These are phyloP conservation scores for Tuta absoluta DNA, from an alignment of 2,888 invertebrate species.

Conservation along the genomic window DNA sequence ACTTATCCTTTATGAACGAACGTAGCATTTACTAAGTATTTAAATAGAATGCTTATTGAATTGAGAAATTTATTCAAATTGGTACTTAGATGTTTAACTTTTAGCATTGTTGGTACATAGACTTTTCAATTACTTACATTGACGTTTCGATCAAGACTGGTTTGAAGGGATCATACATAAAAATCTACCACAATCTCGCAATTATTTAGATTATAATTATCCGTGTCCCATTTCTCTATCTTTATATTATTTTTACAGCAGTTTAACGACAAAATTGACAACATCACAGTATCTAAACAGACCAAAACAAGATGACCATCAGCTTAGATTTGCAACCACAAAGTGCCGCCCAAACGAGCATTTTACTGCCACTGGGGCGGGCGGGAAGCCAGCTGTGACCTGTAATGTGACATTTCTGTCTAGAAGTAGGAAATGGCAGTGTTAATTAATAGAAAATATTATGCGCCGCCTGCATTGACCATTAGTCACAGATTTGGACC, in stretches of 20 bases:
- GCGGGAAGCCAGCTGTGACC: conserved; percentile 16
- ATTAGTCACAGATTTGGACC: conserved; percentile 1
- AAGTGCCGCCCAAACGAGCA: conserved; percentile 6
- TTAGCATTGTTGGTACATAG: too few species aligned
- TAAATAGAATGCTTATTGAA: too few species aligned
- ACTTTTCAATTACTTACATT: too few species aligned
- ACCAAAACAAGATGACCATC: background rate
- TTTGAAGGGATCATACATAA: too few species aligned
- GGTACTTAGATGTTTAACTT: too few species aligned
- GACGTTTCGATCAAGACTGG: too few species aligned
- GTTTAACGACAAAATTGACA: background rate
- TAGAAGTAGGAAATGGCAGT: background rate
- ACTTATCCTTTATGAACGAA: background rate
- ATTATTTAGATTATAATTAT: too few species aligned
- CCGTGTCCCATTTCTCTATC: background rate
- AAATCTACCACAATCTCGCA: too few species aligned
- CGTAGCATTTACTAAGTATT: too few species aligned
- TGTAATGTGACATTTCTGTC: background rate
- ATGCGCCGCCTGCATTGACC: background rate
- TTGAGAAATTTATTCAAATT: too few species aligned
- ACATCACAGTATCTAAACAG: background rate
- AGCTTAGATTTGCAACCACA: conserved; percentile 5
- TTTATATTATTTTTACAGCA: background rate
- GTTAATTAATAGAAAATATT: background rate
- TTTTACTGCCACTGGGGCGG: background rate